Evolutionary conservation across 2,797 vertebrate species (phyloP), one percentile per base, ranked within the genome.

Genomic region (Ceyx erithaca): DNA sequence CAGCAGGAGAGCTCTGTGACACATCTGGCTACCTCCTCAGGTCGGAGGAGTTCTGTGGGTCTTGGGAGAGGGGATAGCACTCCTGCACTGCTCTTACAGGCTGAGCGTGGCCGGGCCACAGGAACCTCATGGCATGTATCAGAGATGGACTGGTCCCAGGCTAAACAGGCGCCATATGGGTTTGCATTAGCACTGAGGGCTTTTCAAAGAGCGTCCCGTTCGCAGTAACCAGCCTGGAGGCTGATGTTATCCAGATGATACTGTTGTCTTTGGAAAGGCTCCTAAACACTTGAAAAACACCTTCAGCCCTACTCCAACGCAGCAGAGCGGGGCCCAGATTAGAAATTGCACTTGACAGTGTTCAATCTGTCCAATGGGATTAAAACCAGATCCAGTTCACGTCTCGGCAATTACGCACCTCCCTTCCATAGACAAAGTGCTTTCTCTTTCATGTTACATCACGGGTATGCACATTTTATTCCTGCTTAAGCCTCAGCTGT

Each of bases 281-380:
- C 93, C 95, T 88, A 94, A 96, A 95, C 88, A 91, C 95, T 96
- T 92, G 90, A 94, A 84, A 96, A 94, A 92, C 95, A 96, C 95
- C 94, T 96, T 94, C 94, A 91, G 90, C 86, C 80, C 1, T 79
- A 59, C 90, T 91, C 94, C 59, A 7, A 91, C n/a, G 0, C 88
- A 70, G 88, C 80, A 2, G 59, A 95, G 70, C 8, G 1, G 40
- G 80, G 58, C 86, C n/a, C 48, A 91, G 90, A 94, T 94, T 94
- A 94, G 93, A 67, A 94, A 88, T 20, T 70, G 63, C 92, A 70
- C 80, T 96, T 88, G 90, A 92, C 86, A 90, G 88, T 17, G 70
- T 52, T 91, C 92, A 70, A 59, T 88, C 78, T 93, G 85, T 81
- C 90, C 90, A 72, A 15, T 19, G 86, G 90, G 94, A 95, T 86